phyloP scores from a whole-genome alignment of 1,140 invertebrate genomes.

The Drosophila bocki region DNA sequence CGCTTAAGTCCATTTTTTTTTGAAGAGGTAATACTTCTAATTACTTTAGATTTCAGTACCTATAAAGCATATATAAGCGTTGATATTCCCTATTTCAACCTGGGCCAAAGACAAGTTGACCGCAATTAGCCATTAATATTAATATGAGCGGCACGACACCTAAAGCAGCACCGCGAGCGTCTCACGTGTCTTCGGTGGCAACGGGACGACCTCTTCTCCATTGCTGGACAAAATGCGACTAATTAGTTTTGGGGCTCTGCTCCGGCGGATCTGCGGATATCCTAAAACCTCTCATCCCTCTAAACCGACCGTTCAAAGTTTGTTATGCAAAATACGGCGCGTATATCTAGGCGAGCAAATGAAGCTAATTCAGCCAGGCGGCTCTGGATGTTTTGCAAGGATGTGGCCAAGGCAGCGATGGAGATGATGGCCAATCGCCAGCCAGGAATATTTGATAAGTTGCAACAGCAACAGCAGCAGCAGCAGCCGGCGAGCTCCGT shows the following conservation, averaged over 20 bases:
- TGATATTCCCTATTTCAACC: not conserved
- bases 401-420: conserved; percentile 74
- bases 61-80: not conserved
- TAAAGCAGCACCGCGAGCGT: conserved; percentile 16
- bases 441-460: conserved; percentile 82
- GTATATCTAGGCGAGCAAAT: conserved; percentile 67
- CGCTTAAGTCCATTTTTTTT: not conserved
- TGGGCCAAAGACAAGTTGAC: conserved; percentile 43
- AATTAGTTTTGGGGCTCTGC: conserved; percentile 74
- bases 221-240: conserved; percentile 45
- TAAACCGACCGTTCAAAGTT: conserved; percentile 51
- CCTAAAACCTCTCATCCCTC: not conserved
- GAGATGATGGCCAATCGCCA: conserved; percentile 77
- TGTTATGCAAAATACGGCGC: conserved; percentile 80
- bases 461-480: conserved; percentile 31
- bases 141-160: conserved; percentile 54
- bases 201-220: conserved; percentile 10
- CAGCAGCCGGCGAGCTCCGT: conserved; percentile 13
- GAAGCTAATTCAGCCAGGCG: conserved; percentile 71
- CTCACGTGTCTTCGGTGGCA: conserved; percentile 67
- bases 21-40: not conserved
- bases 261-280: conserved; percentile 5
- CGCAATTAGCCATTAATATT: conserved; percentile 77
- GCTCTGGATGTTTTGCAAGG: conserved; percentile 61
- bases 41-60: not conserved